Evolutionary conservation across 1,140 invertebrate genomes (phyloP), one percentile per base, ranked within the genome.

Genomic region (Lordiphosa collinella): DNA sequence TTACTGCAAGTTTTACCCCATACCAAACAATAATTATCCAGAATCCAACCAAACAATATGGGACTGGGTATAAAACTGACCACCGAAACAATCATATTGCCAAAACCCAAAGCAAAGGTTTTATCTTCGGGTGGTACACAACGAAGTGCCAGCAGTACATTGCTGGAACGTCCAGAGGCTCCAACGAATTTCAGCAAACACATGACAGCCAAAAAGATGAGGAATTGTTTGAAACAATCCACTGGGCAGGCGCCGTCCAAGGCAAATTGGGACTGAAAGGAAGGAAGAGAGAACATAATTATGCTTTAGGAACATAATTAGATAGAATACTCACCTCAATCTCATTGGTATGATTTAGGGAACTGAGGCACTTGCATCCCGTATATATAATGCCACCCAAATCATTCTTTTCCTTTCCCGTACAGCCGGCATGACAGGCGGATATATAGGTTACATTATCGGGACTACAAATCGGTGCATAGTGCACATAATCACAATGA

Each of bases 1-100:
- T 91, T 92, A 10, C 90, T 89, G 65, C 93, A 94, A 3, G 93
- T 94, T 78, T 93, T 93, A 3, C 93, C 94, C 94, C 94, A 94
- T 2, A 94, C 92, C 4, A 94, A 64, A 68, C 94, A 94, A 9
- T 92, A 92, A 29, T 88, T 90, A 92, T 94, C 94, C 79, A 94
- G 89, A 51, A 94, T 91, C 66, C 90, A 92, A 49, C 94, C 94
- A 72, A 93, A 94, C 7, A 94, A 88, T 55, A 94, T 94, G 5
- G 94, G 94, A 44, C 92, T 92, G 0, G 93, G 93, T 68, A 94
- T 92, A 46, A 94, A 92, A n/a, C 92, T 91, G 13, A 93, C 91
- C n/a, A 94, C 79, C 35, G 92, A 92, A 79, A 93, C 91, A 5
- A 93, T 89, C 56, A 91, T 92, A 32, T 93, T 75, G 25, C 91